Evolutionary conservation across 64 coral and sea anemone species (phyloP).

Genomic region (Acropora yongei): DNA sequence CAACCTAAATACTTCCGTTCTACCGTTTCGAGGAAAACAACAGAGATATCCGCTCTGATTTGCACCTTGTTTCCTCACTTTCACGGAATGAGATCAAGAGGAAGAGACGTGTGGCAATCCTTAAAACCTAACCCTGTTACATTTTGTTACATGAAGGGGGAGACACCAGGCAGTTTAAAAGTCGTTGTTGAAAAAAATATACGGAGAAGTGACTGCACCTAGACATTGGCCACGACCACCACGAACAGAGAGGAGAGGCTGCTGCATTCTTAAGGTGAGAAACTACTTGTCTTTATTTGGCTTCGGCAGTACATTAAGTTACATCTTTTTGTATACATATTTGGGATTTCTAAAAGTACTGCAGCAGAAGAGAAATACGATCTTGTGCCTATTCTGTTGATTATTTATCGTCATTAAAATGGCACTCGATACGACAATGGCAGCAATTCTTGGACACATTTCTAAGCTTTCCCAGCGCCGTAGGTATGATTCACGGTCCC

Average conservation of each 20-base stretch:
- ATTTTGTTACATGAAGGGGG: slow-evolving; percentile 42
- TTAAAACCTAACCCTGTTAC: slow-evolving; percentile 12
- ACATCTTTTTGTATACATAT: neutral
- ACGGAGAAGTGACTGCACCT: slow-evolving; percentile 11
- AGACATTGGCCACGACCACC: slow-evolving; percentile 6
- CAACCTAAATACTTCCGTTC: neutral
- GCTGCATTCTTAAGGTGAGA: slow-evolving; percentile 31
- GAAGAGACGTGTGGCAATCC: slow-evolving; percentile 27
- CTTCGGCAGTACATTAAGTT: slow-evolving; percentile 15
- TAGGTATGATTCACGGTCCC: neutral
- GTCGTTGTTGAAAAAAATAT: slow-evolving; percentile 9
- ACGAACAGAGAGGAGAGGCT: neutral
- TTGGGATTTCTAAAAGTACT: slow-evolving; percentile 40
- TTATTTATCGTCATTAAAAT: slow-evolving; percentile 1
- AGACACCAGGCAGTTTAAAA: slow-evolving; percentile 9
- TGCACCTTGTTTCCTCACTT: neutral
- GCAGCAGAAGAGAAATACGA: slow-evolving; percentile 40
- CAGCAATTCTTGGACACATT: neutral
- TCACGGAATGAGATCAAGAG: neutral
- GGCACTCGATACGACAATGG: slow-evolving; percentile 28
- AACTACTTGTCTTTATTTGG: slow-evolving; percentile 54
- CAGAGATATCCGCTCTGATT: neutral
- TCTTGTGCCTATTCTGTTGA: slow-evolving; percentile 29
- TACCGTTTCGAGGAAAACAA: neutral
- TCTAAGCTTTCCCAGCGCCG: slow-evolving; percentile 8